A percentile compares a stretch with the other conserved stretches of the same genome.
These are phyloP conservation scores for Aphelocoma californica DNA, from an alignment of 2,797 vertebrate species.

Conservation along the genomic window DNA sequence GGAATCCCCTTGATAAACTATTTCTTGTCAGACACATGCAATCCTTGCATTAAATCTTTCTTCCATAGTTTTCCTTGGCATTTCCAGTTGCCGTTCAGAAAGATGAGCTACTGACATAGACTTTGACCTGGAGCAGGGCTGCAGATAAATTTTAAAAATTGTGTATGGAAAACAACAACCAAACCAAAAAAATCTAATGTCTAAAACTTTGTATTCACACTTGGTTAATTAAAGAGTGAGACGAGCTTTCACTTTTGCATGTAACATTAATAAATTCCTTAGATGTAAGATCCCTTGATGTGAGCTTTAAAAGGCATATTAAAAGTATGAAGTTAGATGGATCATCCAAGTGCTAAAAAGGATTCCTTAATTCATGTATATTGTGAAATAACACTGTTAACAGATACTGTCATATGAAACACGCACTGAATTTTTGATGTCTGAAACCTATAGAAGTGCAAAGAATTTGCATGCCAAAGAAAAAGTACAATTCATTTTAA, in stretches of 20 bases:
- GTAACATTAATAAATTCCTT: neutral
- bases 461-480: neutral
- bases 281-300: neutral
- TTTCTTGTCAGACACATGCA: neutral
- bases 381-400: neutral
- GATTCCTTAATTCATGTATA: neutral
- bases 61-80: neutral
- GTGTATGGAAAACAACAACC: neutral
- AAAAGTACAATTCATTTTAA: neutral
- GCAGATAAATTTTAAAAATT: neutral
- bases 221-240: neutral
- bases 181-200: neutral
- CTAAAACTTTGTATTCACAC: neutral
- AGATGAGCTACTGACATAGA: neutral
- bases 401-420: neutral
- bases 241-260: neutral
- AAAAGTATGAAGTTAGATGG: neutral
- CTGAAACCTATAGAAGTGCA: neutral
- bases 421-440: neutral
- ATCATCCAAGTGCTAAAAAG: neutral
- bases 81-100: neutral
- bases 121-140: neutral
- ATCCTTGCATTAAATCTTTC: neutral
- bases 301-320: neutral
- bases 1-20: neutral